Base-by-base conservation (phyloP, 2,113 vertebrate genomes). In the Lathamus discolor region DNA sequence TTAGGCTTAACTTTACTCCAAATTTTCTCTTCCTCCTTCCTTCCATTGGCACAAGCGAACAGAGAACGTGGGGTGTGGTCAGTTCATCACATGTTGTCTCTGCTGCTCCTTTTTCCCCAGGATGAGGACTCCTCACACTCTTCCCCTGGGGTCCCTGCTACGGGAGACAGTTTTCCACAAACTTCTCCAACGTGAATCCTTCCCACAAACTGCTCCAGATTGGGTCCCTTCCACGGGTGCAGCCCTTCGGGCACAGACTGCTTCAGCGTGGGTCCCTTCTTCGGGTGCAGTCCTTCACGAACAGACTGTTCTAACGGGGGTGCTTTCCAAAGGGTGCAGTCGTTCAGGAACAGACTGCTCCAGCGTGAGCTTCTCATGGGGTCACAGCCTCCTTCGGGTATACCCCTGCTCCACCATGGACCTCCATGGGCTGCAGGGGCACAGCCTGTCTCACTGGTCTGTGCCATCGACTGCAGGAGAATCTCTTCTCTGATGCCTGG, bases 21-120 rank as follows among this genome's bases (percentile, higher is more conserved):
- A 3, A 11, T 46, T 75, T 76, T 52, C 29, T 86, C 37, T 52
- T 13, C 11, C 9, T 54, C 11, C 37, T 69, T 17, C 33, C 43
- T 13, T 17, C 28, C 12, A 3, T 0, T 4, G n/a, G 17, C 8
- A 10, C 12, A 49, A 20, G 19, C 4, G 5, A 16, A 41, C 11
- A 37, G 29, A 5, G 29, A 72, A 33, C 25, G 17, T 6, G 4
- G 5, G 10, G 13, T 64, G 10, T 35, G 8, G 14, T 59, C 55
- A 70, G 17, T 23, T 17, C 14, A 57, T 28, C 24, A 22, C 31
- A 39, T 0, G 0, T 13, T 62, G 9, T 16, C 5, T 51, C 17
- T 70, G 28, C 17, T 0, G 0, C 17, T 57, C 6, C 28, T 39
- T 69, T 18, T 12, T 64, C 9, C 37, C 64, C 15, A 49, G 16